These are phyloP conservation scores for Myrmecophaga tridactyla DNA, from an alignment of 2,113 vertebrate species.

Conservation along the genomic window DNA sequence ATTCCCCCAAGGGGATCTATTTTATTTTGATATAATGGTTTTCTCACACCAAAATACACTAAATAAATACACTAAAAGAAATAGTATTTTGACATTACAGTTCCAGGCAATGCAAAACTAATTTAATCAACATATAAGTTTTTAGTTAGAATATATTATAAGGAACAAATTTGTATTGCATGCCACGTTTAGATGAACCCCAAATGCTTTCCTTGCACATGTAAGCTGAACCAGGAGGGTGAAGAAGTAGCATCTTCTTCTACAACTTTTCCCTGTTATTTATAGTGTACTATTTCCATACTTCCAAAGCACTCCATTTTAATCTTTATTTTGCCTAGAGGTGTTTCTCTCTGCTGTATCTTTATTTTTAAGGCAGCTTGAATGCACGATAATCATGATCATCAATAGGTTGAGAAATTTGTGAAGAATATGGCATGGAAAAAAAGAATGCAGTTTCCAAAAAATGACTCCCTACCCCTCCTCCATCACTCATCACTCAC, in stretches of 20 bases:
- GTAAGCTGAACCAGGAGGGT: not conserved
- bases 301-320: not conserved
- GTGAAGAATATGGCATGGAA: not conserved
- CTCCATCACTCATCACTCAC: not conserved
- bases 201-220: not conserved
- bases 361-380: not conserved
- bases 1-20: too few relatives aligned
- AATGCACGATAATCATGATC: not conserved
- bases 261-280: not conserved
- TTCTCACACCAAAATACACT: slow-evolving; percentile 32
- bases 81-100: slow-evolving; percentile 26
- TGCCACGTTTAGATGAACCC: not conserved
- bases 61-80: slow-evolving; percentile 33
- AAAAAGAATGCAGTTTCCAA: not conserved
- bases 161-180: not conserved
- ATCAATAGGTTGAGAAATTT: not conserved
- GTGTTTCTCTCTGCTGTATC: not conserved
- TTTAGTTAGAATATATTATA: not conserved
- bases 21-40: slow-evolving; percentile 4
- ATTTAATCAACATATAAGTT: slow-evolving; percentile 8
- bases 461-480: not conserved
- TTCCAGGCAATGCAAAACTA: slow-evolving; percentile 3
- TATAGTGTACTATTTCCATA: not conserved
- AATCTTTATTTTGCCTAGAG: not conserved
- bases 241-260: not conserved